Evolutionary conservation across 2,113 vertebrate species (phyloP).

Genomic region (Daubentonia madagascariensis): DNA sequence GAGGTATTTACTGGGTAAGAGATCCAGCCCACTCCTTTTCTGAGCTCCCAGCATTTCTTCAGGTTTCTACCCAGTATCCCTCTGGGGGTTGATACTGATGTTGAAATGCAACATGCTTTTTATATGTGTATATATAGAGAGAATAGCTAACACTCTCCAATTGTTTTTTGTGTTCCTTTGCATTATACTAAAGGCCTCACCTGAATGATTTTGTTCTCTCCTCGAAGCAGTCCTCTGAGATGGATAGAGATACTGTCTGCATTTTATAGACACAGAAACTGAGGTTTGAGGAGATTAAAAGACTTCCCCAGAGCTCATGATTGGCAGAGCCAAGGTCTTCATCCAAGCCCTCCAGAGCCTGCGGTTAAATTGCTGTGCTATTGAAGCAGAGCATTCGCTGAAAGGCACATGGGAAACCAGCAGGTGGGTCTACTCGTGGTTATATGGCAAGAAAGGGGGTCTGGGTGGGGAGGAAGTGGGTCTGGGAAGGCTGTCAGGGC

Average conservation of each 20-base stretch:
- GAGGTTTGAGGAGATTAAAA: not conserved
- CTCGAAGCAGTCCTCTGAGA: not conserved
- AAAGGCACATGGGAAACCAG: accelerated
- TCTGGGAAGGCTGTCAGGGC: not conserved
- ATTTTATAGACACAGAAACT: not conserved
- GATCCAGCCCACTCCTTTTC: not conserved
- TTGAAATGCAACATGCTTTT: not conserved
- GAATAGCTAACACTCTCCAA: not conserved
- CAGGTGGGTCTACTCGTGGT: not conserved
- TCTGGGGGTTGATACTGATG: not conserved
- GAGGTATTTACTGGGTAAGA: not conserved
- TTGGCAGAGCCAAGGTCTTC: not conserved
- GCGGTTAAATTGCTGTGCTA: too few species aligned
- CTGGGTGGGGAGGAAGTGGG: not conserved
- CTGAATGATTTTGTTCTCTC: not conserved
- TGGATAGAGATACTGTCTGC: not conserved
- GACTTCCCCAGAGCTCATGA: not conserved
- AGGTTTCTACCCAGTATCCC: not conserved
- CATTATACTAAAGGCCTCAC: not conserved
- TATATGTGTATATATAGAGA: accelerated
- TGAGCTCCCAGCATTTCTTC: not conserved
- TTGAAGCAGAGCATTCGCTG: not conserved
- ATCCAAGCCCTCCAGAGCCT: not conserved
- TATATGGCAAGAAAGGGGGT: too few species aligned
- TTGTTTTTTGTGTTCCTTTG: not conserved